phyloP scores from a whole-genome alignment of 2,888 invertebrate species.

The Athalia circularis region DNA sequence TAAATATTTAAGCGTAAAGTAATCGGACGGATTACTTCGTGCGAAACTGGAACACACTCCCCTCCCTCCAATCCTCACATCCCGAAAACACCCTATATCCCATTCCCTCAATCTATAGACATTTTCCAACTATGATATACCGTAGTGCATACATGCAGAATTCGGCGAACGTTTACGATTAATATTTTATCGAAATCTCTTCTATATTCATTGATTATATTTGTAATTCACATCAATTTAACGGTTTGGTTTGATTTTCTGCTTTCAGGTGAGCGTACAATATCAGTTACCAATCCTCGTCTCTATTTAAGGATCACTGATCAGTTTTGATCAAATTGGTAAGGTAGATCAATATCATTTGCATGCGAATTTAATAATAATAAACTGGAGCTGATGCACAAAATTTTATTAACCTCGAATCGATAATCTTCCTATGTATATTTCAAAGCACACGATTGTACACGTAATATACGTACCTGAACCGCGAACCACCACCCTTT shows the following conservation, averaged over 20 bases:
- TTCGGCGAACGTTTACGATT: too few species aligned
- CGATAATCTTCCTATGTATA: background rate
- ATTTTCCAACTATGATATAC: constrained; percentile 4
- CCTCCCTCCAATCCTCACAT: background rate
- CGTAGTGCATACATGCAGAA: too few species aligned
- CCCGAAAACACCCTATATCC: background rate
- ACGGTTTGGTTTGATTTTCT: background rate
- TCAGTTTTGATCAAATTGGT: background rate
- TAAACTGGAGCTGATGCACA: background rate
- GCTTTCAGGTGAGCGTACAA: constrained; percentile 29
- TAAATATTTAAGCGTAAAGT: constrained; percentile 73
- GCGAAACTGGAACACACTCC: constrained; percentile 42
- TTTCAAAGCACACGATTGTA: background rate
- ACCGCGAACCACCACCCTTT: constrained; percentile 14
- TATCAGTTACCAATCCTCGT: background rate
- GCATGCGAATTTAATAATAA: constrained; percentile 20
- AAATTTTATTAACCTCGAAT: constrained; percentile 4
- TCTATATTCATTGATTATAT: background rate
- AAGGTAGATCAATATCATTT: constrained; percentile 23
- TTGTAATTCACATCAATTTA: too few species aligned
- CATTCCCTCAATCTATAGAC: background rate
- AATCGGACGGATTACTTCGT: constrained; percentile 70
- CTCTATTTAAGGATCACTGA: too few species aligned
- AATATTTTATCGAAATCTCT: constrained; percentile 2
- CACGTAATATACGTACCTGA: background rate